Conservation (phyloP, 35 echinoderm and acorn worm species). For the Apostichopus japonicus region DNA sequence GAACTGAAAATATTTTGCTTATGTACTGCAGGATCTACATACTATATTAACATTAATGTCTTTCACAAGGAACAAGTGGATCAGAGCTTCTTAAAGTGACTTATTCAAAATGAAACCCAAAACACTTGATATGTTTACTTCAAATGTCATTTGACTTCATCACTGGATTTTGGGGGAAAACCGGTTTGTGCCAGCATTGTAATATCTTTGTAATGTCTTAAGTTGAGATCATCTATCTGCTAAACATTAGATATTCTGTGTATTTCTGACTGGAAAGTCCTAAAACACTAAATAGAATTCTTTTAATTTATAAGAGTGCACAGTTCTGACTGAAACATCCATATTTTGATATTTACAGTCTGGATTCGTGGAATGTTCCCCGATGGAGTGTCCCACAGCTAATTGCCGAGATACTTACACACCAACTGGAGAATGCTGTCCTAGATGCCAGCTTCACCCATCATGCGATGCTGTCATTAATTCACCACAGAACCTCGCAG, state of each 20-base stretch:
- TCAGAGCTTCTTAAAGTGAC: too few species aligned
- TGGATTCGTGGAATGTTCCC: constrained; percentile 69
- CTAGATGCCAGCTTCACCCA: constrained; percentile 75
- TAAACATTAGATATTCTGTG: not conserved
- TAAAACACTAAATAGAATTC: too few species aligned
- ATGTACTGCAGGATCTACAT: too few species aligned
- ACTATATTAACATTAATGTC: too few species aligned
- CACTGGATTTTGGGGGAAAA: too few species aligned
- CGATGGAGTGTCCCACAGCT: constrained; percentile 51
- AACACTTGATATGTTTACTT: too few species aligned
- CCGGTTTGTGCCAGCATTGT: not conserved
- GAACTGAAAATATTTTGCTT: too few species aligned
- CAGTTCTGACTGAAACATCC: too few species aligned
- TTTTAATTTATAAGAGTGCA: too few species aligned
- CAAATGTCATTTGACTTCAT: too few species aligned
- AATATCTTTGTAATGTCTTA: not conserved
- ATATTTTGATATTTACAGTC: constrained; percentile 52
- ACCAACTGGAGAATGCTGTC: constrained; percentile 88
- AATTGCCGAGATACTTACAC: constrained; percentile 81
- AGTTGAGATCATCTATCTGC: not conserved
- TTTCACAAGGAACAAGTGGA: too few species aligned
- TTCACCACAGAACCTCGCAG: constrained; percentile 18
- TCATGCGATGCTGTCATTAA: constrained; percentile 35
- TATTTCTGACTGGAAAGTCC: not conserved
- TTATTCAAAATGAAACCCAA: too few species aligned